phyloP scores from a whole-genome alignment of 2,888 invertebrate species.

The Mellilla xanthometata region DNA sequence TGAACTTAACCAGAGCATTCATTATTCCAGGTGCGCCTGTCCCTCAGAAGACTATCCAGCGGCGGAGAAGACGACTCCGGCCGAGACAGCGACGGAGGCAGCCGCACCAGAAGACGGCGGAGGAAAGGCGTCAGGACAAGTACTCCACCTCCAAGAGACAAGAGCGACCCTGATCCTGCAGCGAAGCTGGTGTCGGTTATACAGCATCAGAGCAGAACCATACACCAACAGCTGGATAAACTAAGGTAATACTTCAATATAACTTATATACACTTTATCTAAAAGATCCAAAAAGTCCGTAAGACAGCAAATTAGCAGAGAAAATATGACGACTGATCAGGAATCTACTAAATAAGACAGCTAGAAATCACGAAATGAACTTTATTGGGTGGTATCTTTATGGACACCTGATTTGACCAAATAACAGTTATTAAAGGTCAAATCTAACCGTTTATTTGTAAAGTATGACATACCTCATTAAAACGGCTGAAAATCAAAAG shows the following conservation, averaged over 20 bases:
- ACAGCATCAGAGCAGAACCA: conserved; percentile 73
- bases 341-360: too few relatives aligned
- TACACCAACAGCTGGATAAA: conserved; percentile 75
- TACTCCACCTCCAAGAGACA: conserved; percentile 62
- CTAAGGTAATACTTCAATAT: conserved; percentile 69
- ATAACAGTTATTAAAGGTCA: too few relatives aligned
- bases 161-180: conserved; percentile 66
- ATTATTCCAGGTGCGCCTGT: conserved; percentile 63
- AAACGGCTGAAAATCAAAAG: too few relatives aligned
- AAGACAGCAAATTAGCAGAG: too few relatives aligned
- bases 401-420: too few relatives aligned
- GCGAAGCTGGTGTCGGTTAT: conserved; percentile 71
- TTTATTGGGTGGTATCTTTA: too few relatives aligned
- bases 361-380: too few relatives aligned
- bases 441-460: too few relatives aligned
- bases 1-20: neutral
- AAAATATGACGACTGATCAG: too few relatives aligned
- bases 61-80: conserved; percentile 78
- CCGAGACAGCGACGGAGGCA: conserved; percentile 71
- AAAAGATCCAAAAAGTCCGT: too few relatives aligned
- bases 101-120: conserved; percentile 56
- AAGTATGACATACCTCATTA: too few relatives aligned
- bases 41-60: conserved; percentile 71
- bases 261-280: too few relatives aligned
- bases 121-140: conserved; percentile 52